Conservation (phyloP, 2,113 vertebrate species). For the Ranitomeya variabilis region DNA sequence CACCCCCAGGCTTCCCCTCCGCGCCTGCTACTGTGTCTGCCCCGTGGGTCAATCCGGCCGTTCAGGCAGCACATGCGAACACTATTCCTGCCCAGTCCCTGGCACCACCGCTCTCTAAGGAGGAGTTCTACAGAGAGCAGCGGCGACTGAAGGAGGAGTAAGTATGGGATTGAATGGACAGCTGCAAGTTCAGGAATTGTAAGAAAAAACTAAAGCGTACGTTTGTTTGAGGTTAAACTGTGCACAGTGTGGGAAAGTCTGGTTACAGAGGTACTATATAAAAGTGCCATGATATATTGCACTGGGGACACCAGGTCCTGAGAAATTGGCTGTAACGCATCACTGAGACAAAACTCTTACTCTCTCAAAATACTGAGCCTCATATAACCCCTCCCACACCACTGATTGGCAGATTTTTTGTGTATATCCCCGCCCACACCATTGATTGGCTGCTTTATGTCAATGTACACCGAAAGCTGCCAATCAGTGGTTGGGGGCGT, state of each 20-base stretch:
- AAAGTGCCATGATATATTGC: neutral
- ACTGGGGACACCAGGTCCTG: neutral
- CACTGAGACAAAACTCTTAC: neutral
- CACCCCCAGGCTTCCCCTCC: slow-evolving; percentile 86
- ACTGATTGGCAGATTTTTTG: too few species aligned
- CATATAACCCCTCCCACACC: too few species aligned
- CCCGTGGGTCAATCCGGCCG: slow-evolving; percentile 82
- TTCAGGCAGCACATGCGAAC: slow-evolving; percentile 76
- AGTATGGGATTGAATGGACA: slow-evolving; percentile 66
- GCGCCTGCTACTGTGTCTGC: slow-evolving; percentile 81
- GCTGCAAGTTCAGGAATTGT: neutral
- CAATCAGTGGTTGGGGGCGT: too few species aligned
- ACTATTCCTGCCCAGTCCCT: slow-evolving; percentile 74
- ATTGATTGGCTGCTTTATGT: too few species aligned
- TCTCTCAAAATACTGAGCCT: too few species aligned
- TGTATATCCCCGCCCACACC: too few species aligned
- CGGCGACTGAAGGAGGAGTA: slow-evolving; percentile 90
- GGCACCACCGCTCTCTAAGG: slow-evolving; percentile 85
- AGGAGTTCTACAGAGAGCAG: slow-evolving; percentile 91
- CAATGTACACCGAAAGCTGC: too few species aligned
- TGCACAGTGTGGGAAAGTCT: neutral
- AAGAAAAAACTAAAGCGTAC: neutral
- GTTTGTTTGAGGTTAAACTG: neutral
- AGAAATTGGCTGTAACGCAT: neutral
- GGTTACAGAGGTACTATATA: neutral